Evolutionary conservation across 2,888 invertebrate species (phyloP).

Genomic region (Syritta pipiens): DNA sequence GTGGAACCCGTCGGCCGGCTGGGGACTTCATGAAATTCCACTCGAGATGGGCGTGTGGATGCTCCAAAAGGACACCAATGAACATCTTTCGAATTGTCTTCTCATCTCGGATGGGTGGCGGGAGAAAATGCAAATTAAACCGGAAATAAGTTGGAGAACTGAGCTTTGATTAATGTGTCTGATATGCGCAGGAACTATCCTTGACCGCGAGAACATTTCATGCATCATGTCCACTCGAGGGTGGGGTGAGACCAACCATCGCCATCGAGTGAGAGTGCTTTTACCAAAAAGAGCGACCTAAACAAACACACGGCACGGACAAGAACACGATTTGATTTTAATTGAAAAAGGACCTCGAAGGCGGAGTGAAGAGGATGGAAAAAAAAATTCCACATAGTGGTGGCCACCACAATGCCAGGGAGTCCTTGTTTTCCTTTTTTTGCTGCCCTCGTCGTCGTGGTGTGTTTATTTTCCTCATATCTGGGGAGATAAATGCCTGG

Average conservation of each 20-base stretch:
- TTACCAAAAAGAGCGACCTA: constrained; percentile 46
- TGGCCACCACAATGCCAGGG: constrained; percentile 43
- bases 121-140: constrained; percentile 53
- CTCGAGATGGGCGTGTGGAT: constrained; percentile 7
- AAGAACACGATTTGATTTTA: constrained; percentile 66
- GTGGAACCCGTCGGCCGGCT: not conserved
- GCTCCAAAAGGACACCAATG: constrained; percentile 26
- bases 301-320: constrained; percentile 53
- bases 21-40: constrained; percentile 38
- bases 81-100: constrained; percentile 48
- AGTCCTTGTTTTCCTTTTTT: constrained; percentile 9
- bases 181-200: constrained; percentile 20
- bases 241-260: not conserved
- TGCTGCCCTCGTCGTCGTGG: not conserved
- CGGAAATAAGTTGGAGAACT: constrained; percentile 57
- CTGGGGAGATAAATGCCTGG: constrained; percentile 59
- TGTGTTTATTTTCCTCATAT: constrained; percentile 65
- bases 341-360: constrained; percentile 65
- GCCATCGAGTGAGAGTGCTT: constrained; percentile 32
- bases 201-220: constrained; percentile 65
- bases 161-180: constrained; percentile 61
- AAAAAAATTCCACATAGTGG: constrained; percentile 30
- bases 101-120: constrained; percentile 6
- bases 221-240: constrained; percentile 26
- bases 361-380: constrained; percentile 4